These are phyloP conservation scores for Oeneis ivallda DNA, from an alignment of 2,888 invertebrate genomes.

Conservation along the genomic window DNA sequence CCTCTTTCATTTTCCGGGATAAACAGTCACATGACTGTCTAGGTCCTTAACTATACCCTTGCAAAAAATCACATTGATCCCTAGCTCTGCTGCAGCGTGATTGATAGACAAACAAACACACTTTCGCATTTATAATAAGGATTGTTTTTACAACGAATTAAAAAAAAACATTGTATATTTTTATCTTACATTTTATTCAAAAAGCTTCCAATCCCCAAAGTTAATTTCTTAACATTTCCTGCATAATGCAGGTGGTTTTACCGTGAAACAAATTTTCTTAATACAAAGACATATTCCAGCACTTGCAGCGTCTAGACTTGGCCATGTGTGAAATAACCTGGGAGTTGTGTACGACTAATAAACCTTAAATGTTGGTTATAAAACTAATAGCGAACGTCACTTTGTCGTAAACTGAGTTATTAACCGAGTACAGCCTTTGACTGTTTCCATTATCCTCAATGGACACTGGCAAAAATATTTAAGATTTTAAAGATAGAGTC, in stretches of 20 bases:
- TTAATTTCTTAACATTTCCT: conserved; percentile 1
- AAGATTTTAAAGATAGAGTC: background rate
- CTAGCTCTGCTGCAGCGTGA: too few species aligned
- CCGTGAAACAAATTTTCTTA: conserved; percentile 45
- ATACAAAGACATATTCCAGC: conserved; percentile 55
- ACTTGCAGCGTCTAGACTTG: conserved; percentile 70
- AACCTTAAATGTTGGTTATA: conserved; percentile 73
- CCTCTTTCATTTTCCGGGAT: too few species aligned
- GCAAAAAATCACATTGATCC: too few species aligned
- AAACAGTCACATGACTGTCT: too few species aligned
- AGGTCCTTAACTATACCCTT: too few species aligned
- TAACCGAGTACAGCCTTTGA: conserved; percentile 57
- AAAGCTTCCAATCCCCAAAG: background rate
- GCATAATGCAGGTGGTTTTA: conserved; percentile 1
- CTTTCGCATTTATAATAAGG: too few species aligned
- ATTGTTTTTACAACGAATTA: too few species aligned
- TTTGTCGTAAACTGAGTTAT: conserved; percentile 71
- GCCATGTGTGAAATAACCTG: conserved; percentile 76
- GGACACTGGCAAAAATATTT: background rate
- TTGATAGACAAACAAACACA: too few species aligned
- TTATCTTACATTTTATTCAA: too few species aligned
- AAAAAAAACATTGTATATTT: too few species aligned
- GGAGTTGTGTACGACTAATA: conserved; percentile 73
- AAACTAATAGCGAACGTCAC: conserved; percentile 76
- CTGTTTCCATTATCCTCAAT: conserved; percentile 36